Conservation (phyloP, 2,888 invertebrate species). For the Sthenelais limicola region DNA sequence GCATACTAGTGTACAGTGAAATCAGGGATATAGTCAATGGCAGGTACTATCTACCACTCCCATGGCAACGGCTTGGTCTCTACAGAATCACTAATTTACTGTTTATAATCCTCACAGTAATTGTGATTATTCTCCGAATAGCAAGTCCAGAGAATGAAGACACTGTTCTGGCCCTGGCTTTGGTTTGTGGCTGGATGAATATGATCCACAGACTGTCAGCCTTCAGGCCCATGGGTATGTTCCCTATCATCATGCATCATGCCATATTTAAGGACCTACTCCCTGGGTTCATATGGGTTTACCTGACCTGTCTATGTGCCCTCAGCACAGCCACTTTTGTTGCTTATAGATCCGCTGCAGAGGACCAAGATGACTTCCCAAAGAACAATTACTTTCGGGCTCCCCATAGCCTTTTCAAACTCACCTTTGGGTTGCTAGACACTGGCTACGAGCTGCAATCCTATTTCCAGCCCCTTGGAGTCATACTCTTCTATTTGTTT, state of each 20-base stretch:
- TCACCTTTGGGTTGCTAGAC: not conserved
- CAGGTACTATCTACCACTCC: not conserved
- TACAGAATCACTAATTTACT: not conserved
- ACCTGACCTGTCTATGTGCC: not conserved
- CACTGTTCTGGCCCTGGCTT: not conserved
- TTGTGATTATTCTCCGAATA: not conserved
- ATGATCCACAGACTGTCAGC: conserved; percentile 6
- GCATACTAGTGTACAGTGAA: not conserved
- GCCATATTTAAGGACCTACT: conserved; percentile 3
- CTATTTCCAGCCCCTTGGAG: not conserved
- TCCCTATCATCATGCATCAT: conserved; percentile 20
- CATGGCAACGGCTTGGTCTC: not conserved
- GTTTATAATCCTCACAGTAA: not conserved
- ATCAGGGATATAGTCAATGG: not conserved
- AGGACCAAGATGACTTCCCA: not conserved
- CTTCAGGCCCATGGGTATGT: conserved; percentile 11
- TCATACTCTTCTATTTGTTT: not conserved
- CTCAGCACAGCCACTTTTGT: conserved; percentile 1
- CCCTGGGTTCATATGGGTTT: conserved; percentile 15
- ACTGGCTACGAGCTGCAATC: not conserved
- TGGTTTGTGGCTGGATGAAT: conserved; percentile 4
- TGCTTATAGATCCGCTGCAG: not conserved
- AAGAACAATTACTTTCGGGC: not conserved
- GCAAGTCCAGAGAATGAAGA: not conserved
- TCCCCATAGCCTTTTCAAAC: conserved; percentile 5